Conservation (phyloP, 2,113 vertebrate species). For the Echinops telfairi region DNA sequence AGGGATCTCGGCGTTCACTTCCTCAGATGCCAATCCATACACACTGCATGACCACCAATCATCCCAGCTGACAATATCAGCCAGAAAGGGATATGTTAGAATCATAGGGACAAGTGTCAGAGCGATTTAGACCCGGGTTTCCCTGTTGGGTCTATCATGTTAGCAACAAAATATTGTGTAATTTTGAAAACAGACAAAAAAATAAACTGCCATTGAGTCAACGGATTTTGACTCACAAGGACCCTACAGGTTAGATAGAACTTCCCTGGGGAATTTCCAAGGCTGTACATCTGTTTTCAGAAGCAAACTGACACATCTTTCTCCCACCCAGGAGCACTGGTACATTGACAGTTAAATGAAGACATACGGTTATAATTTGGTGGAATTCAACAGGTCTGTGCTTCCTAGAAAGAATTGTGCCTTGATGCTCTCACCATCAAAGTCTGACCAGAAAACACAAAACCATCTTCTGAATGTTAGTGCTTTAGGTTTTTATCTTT, state of each 20-base stretch:
- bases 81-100: background rate
- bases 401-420: background rate
- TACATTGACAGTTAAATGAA: background rate
- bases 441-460: background rate
- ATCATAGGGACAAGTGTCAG: background rate
- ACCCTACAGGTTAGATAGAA: too few relatives aligned
- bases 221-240: too few relatives aligned
- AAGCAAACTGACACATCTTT: too few relatives aligned
- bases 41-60: background rate
- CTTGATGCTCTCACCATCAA: background rate
- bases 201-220: too few relatives aligned
- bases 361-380: background rate
- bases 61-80: background rate
- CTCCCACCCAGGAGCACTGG: background rate
- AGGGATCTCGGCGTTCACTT: background rate
- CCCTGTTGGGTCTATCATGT: background rate
- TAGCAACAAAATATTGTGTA: background rate
- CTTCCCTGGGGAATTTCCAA: too few relatives aligned
- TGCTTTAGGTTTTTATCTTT: background rate
- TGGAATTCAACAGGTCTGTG: background rate
- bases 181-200: too few relatives aligned
- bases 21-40: background rate
- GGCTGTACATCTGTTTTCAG: too few relatives aligned
- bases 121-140: background rate
- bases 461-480: background rate